These are phyloP conservation scores for Xestia sexstrigata DNA, from an alignment of 2,888 invertebrate species.

Conservation along the genomic window DNA sequence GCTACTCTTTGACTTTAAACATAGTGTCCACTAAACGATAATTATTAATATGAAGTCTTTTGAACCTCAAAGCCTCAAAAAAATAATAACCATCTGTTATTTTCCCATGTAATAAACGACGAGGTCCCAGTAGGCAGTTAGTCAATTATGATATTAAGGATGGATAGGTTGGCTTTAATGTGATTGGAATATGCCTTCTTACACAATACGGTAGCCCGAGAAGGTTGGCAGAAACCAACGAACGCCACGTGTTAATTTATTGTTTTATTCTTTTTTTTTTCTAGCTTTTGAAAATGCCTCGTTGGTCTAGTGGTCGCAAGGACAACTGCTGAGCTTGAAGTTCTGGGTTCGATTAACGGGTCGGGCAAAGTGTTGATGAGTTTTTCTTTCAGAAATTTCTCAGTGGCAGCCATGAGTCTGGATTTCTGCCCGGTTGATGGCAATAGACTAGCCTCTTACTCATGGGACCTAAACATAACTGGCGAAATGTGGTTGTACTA, in stretches of 20 bases:
- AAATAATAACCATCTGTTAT: slow-evolving; percentile 1
- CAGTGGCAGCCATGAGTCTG: neutral
- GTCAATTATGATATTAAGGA: slow-evolving; percentile 12
- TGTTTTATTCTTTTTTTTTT: neutral
- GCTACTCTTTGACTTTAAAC: neutral
- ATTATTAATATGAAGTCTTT: neutral
- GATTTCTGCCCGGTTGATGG: neutral
- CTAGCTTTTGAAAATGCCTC: neutral
- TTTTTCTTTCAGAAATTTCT: neutral
- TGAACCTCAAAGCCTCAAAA: slow-evolving; percentile 12
- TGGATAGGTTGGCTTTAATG: neutral
- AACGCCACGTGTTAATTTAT: too few species aligned
- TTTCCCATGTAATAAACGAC: slow-evolving; percentile 10
- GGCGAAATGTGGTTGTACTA: neutral
- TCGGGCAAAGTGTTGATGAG: neutral
- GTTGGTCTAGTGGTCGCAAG: neutral
- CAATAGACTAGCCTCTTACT: neutral
- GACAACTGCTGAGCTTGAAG: neutral
- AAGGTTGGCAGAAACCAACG: too few species aligned
- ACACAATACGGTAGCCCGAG: too few species aligned
- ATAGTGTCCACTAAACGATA: neutral
- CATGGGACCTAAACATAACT: neutral
- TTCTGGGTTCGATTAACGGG: neutral
- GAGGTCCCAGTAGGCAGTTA: neutral
- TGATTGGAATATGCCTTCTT: slow-evolving; percentile 1